phyloP scores from a whole-genome alignment of 2,113 vertebrate genomes.

The Corythornis cristatus region DNA sequence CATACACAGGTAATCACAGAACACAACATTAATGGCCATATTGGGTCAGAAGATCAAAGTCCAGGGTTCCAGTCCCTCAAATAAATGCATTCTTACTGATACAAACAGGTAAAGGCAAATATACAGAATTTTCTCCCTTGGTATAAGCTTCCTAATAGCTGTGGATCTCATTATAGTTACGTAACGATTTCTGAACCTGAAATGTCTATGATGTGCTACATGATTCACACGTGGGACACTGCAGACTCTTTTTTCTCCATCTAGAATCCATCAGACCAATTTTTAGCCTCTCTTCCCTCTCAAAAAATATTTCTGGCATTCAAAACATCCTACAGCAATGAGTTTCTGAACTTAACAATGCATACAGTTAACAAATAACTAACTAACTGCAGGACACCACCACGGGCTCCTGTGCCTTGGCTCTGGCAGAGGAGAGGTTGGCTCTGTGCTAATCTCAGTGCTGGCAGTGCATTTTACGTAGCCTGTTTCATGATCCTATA shows the following conservation, averaged over 20 bases:
- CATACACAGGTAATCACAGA: neutral
- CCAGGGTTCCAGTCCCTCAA: neutral
- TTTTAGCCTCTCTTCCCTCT: neutral
- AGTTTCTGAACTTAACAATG: neutral
- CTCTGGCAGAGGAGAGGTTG: neutral
- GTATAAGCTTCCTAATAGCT: neutral
- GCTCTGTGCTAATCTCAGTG: neutral
- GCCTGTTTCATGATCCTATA: neutral
- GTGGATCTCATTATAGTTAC: neutral
- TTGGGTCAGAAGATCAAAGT: neutral
- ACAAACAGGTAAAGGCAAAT: neutral
- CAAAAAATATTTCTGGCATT: neutral
- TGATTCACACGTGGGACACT: neutral
- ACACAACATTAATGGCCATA: neutral
- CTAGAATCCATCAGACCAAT: neutral
- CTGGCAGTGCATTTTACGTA: neutral
- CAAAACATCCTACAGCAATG: neutral
- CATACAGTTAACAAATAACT: neutral
- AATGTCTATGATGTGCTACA: neutral
- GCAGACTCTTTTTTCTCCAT: neutral
- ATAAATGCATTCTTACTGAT: neutral
- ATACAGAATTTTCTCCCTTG: neutral
- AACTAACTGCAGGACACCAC: neutral
- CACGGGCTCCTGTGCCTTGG: neutral
- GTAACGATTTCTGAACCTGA: neutral